Evolutionary conservation across 1,140 invertebrate genomes (phyloP).

Genomic region (Aricia agestis): DNA sequence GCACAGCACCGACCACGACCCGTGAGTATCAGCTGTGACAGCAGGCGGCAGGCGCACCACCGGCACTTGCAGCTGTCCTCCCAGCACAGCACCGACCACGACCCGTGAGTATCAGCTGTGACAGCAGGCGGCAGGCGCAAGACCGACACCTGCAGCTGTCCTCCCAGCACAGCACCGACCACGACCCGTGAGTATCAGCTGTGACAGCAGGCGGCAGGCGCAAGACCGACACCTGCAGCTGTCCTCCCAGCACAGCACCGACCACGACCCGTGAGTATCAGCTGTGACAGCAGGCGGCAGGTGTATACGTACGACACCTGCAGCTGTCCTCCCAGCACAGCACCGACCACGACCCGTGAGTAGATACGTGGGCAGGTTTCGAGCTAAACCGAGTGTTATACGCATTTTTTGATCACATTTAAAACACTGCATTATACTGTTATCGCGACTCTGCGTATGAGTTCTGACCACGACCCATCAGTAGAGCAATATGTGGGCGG

Average conservation of each 20-base stretch:
- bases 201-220: conserved; percentile 27
- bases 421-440: too few species aligned
- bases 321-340: conserved; percentile 56
- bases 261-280: conserved; percentile 55
- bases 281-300: too few species aligned
- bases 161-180: conserved; percentile 52
- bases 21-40: too few species aligned
- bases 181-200: conserved; percentile 48
- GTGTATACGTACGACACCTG: conserved; percentile 51
- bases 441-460: too few species aligned
- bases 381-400: too few species aligned
- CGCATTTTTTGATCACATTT: too few species aligned
- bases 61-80: conserved; percentile 57
- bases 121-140: conserved; percentile 50
- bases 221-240: conserved; percentile 53
- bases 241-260: conserved; percentile 54
- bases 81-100: conserved; percentile 51
- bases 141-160: conserved; percentile 54
- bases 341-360: conserved; percentile 57
- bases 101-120: too few species aligned
- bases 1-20: conserved; percentile 56
- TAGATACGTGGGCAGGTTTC: too few species aligned
- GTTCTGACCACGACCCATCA: too few species aligned
- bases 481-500: too few species aligned
- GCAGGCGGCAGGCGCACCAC: conserved; percentile 49